Conservation (phyloP, 2,113 vertebrate species). For the Sterna hirundo region DNA sequence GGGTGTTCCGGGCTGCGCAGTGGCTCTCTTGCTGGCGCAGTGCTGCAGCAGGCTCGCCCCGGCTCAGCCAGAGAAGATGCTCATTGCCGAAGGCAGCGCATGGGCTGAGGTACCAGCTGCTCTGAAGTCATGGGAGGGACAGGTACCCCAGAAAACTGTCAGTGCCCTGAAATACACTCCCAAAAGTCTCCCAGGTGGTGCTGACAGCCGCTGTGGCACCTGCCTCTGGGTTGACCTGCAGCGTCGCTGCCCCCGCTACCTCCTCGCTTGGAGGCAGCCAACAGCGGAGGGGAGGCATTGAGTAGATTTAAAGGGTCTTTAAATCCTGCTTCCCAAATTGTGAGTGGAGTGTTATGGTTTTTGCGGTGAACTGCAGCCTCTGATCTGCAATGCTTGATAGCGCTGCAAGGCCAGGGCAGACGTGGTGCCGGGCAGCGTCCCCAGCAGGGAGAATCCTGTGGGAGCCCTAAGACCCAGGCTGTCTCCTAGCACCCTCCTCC, state of each 20-base stretch:
- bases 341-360: rapidly evolving
- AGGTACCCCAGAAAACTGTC: rapidly evolving
- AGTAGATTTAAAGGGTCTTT: neutral
- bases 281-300: rapidly evolving
- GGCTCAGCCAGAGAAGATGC: neutral
- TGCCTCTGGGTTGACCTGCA: neutral
- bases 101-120: neutral
- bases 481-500: neutral
- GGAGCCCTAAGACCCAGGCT: rapidly evolving
- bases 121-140: neutral
- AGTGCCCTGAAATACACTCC: neutral
- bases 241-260: rapidly evolving
- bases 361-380: neutral
- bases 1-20: rapidly evolving
- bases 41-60: neutral
- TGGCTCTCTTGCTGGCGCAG: rapidly evolving
- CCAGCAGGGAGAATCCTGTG: neutral
- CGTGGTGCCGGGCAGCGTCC: neutral
- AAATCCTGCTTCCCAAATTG: neutral
- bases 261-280: rapidly evolving
- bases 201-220: rapidly evolving
- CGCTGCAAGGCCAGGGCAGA: neutral
- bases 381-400: too few relatives aligned
- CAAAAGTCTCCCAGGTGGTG: neutral
- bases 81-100: rapidly evolving